phyloP scores from a whole-genome alignment of 2,113 vertebrate species.

The Nerophis ophidion region DNA sequence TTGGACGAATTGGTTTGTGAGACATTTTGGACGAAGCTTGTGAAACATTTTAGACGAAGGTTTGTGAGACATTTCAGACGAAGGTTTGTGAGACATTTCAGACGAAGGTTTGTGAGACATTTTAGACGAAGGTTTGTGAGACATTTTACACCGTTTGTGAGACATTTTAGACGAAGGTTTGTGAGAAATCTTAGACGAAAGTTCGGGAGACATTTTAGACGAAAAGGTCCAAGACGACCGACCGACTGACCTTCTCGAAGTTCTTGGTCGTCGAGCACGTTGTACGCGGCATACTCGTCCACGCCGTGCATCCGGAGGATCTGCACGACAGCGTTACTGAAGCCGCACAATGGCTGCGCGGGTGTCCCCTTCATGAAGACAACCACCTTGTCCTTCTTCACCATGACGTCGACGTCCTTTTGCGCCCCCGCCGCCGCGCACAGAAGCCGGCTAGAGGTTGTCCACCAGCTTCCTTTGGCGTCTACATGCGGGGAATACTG shows the following conservation, averaged over 20 bases:
- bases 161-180: no score
- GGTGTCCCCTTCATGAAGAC: slow-evolving; percentile 95
- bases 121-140: no score
- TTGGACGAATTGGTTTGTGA: no score
- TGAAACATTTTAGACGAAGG: no score
- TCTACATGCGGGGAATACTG: slow-evolving; percentile 10
- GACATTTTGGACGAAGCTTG: no score
- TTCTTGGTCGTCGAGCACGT: slow-evolving; percentile 88
- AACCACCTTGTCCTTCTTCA: slow-evolving; percentile 91
- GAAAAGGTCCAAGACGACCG: background rate
- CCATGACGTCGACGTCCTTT: slow-evolving; percentile 75
- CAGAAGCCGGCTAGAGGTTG: slow-evolving; percentile 50
- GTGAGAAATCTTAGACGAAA: no score
- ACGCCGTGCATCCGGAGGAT: slow-evolving; percentile 95
- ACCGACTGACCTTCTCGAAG: slow-evolving; percentile 86
- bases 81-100: no score
- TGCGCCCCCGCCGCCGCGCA: slow-evolving; percentile 55
- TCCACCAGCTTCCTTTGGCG: slow-evolving; percentile 22
- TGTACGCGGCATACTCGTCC: slow-evolving; percentile 82
- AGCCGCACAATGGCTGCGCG: slow-evolving; percentile 90
- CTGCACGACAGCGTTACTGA: slow-evolving; percentile 98
- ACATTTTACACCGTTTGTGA: no score
- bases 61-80: no score
- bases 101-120: no score
- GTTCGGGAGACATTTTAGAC: no score